Percentiles rank a stretch among this genome's conserved stretches.
phyloP scores from a whole-genome alignment of 1,140 invertebrate genomes.

The Papilio xuthus region DNA sequence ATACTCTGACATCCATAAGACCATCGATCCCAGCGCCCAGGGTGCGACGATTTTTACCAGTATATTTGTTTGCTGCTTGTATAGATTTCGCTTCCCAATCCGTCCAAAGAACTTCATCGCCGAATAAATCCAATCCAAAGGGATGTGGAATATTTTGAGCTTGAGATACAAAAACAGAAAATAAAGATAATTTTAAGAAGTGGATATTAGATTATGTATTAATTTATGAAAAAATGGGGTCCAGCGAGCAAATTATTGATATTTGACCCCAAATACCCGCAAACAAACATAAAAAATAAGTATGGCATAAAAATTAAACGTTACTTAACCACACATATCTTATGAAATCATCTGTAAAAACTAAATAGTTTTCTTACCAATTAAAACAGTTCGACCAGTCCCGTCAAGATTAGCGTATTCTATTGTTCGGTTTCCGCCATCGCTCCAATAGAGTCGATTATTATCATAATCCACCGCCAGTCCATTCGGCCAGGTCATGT shows the following conservation, averaged over 20 bases:
- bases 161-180: conserved; percentile 43
- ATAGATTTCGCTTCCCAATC: conserved; percentile 91
- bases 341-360: background rate
- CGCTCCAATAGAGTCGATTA: conserved; percentile 90
- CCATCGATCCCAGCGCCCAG: conserved; percentile 86
- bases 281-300: too few species aligned
- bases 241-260: background rate
- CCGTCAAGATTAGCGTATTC: conserved; percentile 93
- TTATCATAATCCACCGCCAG: conserved; percentile 89
- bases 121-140: conserved; percentile 92
- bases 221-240: background rate
- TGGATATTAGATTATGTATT: background rate
- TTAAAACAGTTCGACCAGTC: conserved; percentile 85
- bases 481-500: conserved; percentile 91
- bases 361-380: conserved; percentile 78
- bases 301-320: too few species aligned
- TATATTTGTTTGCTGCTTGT: conserved; percentile 88
- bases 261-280: too few species aligned
- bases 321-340: background rate
- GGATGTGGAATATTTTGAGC: conserved; percentile 88
- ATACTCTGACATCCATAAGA: conserved; percentile 93
- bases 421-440: conserved; percentile 90
- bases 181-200: background rate
- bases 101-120: conserved; percentile 93
- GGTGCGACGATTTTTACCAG: conserved; percentile 85